phyloP scores from a whole-genome alignment of 2,888 invertebrate genomes.

The Apodemia zela region DNA sequence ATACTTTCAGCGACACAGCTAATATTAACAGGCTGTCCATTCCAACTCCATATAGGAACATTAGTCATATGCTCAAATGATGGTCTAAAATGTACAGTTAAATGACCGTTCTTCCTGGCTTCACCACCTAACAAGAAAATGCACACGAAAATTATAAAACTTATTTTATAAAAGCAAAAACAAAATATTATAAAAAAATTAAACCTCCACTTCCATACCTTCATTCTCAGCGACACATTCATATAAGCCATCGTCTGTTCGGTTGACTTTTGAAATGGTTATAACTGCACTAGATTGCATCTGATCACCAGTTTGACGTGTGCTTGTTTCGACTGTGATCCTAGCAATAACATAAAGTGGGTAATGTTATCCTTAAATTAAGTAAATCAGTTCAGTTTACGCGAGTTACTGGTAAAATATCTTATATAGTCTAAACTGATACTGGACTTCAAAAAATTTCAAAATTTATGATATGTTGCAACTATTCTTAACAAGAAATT shows the following conservation, averaged over 20 bases:
- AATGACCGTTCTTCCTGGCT: constrained; percentile 88
- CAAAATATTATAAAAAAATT: no score
- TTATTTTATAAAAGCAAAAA: background rate
- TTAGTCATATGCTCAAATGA: constrained; percentile 86
- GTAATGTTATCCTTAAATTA: no score
- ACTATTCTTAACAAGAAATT: no score
- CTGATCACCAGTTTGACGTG: constrained; percentile 65
- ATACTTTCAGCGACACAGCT: constrained; percentile 93
- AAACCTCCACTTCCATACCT: constrained; percentile 49
- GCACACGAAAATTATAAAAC: background rate
- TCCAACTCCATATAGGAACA: constrained; percentile 92
- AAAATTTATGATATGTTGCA: no score
- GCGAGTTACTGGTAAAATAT: no score
- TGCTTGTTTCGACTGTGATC: constrained; percentile 81
- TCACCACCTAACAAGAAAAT: constrained; percentile 76
- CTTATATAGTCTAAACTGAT: no score
- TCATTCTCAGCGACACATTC: constrained; percentile 91
- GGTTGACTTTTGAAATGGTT: constrained; percentile 82
- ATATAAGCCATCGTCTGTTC: constrained; percentile 92
- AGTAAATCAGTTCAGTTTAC: no score
- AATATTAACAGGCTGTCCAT: constrained; percentile 88
- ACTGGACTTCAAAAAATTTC: no score
- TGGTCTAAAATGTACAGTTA: constrained; percentile 91
- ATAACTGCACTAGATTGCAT: constrained; percentile 82
- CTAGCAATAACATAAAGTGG: constrained; percentile 44